A percentile compares a stretch with the other conserved stretches of the same genome.
Evolutionary conservation across 2,888 invertebrate genomes (phyloP).

Genomic region (Gnatocerus cornutus): DNA sequence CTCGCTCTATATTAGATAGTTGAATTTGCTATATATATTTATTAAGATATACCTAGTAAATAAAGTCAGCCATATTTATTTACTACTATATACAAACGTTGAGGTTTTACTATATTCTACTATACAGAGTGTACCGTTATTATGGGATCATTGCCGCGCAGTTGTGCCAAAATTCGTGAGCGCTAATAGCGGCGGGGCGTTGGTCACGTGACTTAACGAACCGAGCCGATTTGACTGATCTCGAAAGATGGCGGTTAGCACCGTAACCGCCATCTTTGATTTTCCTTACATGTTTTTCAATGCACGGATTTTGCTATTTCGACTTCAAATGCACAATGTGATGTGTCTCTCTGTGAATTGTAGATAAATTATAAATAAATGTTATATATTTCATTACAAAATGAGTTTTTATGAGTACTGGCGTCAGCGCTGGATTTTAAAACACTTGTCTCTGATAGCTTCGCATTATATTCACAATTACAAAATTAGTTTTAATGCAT

Average conservation of each 20-base stretch:
- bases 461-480: too few species aligned
- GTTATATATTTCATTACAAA: constrained; percentile 26
- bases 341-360: constrained; percentile 39
- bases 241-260: background rate
- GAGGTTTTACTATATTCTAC: background rate
- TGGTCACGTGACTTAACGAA: too few species aligned
- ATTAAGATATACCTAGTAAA: constrained; percentile 36
- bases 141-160: constrained; percentile 29
- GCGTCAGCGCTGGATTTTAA: too few species aligned
- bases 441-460: too few species aligned
- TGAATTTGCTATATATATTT: background rate
- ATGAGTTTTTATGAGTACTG: too few species aligned
- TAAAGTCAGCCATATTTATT: constrained; percentile 52
- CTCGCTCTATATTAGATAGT: constrained; percentile 32
- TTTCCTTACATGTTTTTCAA: constrained; percentile 14
- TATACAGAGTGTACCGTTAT: constrained; percentile 4
- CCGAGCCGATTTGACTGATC: constrained; percentile 13
- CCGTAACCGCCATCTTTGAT: background rate
- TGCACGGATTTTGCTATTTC: constrained; percentile 31
- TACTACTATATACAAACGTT: constrained; percentile 44
- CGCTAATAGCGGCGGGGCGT: background rate
- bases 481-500: too few species aligned
- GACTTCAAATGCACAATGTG: constrained; percentile 38
- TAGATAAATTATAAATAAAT: constrained; percentile 34
- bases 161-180: constrained; percentile 31